Percentiles rank a stretch among this genome's conserved stretches.
Conservation (phyloP, 35 echinoderm and acorn worm genomes). For the Ptychodera flava region DNA sequence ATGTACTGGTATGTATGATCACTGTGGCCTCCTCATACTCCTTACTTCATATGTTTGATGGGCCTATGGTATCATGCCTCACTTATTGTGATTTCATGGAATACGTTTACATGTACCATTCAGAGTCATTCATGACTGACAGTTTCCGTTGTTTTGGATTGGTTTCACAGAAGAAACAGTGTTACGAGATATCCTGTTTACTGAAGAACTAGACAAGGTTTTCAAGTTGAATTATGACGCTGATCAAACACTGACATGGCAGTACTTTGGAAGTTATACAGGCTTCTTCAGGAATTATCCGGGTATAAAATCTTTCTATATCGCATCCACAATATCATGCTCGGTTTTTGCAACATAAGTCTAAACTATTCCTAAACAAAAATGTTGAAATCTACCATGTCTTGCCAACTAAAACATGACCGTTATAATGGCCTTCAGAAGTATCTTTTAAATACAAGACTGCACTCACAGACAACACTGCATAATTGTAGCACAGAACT, state of each 20-base stretch:
- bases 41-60: not conserved
- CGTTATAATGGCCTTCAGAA: not conserved
- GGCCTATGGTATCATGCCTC: not conserved
- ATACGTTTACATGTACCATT: not conserved
- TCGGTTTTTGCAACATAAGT: not conserved
- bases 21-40: not conserved
- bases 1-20: too few relatives aligned
- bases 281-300: conserved; percentile 88
- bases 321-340: not conserved
- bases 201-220: conserved; percentile 32
- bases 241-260: conserved; percentile 82
- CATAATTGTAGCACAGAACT: conserved; percentile 4
- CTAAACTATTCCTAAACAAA: not conserved
- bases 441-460: not conserved
- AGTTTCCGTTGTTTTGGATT: not conserved
- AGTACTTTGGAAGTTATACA: conserved; percentile 80
- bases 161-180: not conserved
- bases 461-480: not conserved
- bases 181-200: conserved; percentile 35
- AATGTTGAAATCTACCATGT: not conserved
- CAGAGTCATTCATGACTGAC: not conserved
- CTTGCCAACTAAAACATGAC: too few relatives aligned
- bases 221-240: conserved; percentile 50
- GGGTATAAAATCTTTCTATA: conserved; percentile 28
- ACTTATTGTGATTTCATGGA: not conserved